Conservation (phyloP, 53 echinoderm and acorn worm species). For the Patiria pectinifera region DNA sequence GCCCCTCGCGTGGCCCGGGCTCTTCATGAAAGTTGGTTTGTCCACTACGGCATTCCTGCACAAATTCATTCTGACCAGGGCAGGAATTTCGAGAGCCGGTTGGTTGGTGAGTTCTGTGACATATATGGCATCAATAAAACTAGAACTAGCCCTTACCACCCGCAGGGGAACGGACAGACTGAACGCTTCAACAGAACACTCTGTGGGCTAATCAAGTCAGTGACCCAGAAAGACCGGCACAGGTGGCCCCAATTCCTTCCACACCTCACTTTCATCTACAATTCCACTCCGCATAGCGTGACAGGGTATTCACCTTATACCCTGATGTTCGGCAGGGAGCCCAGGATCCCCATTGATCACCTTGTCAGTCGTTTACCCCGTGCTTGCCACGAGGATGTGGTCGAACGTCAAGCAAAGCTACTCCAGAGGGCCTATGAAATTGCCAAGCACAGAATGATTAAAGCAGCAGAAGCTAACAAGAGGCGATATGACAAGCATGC, state of each 20-base stretch:
- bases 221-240: constrained; percentile 22
- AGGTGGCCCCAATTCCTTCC: constrained; percentile 56
- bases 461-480: constrained; percentile 11
- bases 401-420: background rate
- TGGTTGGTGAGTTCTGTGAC: constrained; percentile 45
- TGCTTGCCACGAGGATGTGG: background rate
- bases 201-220: constrained; percentile 47
- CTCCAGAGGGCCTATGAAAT: background rate
- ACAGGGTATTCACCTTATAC: constrained; percentile 13
- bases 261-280: constrained; percentile 13
- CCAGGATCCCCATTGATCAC: background rate
- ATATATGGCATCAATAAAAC: constrained; percentile 53
- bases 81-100: constrained; percentile 68
- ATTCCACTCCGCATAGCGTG: constrained; percentile 7
- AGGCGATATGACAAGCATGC: background rate
- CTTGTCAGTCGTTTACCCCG: background rate
- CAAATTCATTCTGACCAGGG: constrained; percentile 73
- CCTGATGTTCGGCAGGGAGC: constrained; percentile 3
- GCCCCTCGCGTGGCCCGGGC: constrained; percentile 58
- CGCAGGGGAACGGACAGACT: constrained; percentile 63
- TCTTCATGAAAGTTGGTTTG: constrained; percentile 65
- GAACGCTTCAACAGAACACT: constrained; percentile 64
- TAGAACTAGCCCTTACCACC: constrained; percentile 57
- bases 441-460: background rate
- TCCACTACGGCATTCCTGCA: constrained; percentile 61